These are phyloP conservation scores for Aporrectodea caliginosa DNA, from an alignment of 1,140 invertebrate species.

Conservation along the genomic window DNA sequence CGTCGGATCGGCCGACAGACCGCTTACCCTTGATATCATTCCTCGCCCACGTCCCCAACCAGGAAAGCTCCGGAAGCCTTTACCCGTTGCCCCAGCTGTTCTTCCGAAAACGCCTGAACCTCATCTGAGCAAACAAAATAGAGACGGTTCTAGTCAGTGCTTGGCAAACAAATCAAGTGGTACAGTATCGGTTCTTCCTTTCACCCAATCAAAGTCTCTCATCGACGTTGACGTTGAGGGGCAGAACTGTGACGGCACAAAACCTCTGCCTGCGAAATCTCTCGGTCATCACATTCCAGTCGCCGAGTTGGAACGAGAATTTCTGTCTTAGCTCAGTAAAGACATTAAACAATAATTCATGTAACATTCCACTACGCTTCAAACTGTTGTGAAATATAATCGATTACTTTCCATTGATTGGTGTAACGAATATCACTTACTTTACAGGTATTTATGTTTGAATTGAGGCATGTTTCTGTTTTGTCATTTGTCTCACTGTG, in stretches of 20 bases:
- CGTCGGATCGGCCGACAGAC: slow-evolving; percentile 62
- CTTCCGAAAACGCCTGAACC: not conserved
- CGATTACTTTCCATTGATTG: not conserved
- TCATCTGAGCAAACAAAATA: slow-evolving; percentile 5
- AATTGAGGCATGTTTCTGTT: not conserved
- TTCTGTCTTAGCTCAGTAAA: not conserved
- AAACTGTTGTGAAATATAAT: not conserved
- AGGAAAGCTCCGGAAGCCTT: slow-evolving; percentile 30
- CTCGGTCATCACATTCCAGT: not conserved
- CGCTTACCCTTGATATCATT: slow-evolving; percentile 65
- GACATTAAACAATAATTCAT: not conserved
- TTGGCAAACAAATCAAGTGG: not conserved
- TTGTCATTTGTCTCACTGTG: not conserved
- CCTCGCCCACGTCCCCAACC: slow-evolving; percentile 47
- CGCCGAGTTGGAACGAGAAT: not conserved
- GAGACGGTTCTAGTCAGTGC: not conserved
- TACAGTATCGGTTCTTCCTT: not conserved
- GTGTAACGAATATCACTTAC: not conserved
- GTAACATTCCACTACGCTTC: not conserved
- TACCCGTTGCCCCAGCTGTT: slow-evolving; percentile 21
- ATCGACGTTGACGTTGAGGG: slow-evolving; percentile 66
- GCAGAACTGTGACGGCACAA: slow-evolving; percentile 63
- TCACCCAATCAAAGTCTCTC: slow-evolving; percentile 40
- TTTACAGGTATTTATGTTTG: not conserved
- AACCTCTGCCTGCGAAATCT: slow-evolving; percentile 60